phyloP scores from a whole-genome alignment of 2,113 vertebrate genomes.

The Apodemus speciosus region DNA sequence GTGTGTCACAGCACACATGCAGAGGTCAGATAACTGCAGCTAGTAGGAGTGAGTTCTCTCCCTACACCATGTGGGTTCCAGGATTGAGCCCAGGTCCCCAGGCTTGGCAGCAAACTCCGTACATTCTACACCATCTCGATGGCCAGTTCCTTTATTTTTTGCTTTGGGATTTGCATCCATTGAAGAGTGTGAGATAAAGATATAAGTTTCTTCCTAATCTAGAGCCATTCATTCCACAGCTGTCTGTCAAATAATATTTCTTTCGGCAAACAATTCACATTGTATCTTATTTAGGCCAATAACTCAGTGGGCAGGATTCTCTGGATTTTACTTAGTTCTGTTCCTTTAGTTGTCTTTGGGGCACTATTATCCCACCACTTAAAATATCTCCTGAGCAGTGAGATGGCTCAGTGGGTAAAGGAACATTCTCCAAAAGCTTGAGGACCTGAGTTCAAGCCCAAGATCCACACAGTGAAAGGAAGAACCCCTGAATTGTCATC shows the following conservation, averaged over 20 bases:
- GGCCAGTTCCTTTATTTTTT: not conserved
- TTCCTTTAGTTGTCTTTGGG: not conserved
- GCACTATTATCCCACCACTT: not conserved
- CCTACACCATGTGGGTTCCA: not conserved
- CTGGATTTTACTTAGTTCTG: not conserved
- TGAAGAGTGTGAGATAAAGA: not conserved
- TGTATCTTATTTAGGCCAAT: slow-evolving; percentile 16
- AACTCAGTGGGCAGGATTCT: not conserved
- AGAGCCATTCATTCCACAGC: not conserved
- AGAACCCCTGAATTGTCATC: not conserved
- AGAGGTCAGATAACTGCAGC: not conserved
- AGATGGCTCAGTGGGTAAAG: not conserved
- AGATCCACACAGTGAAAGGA: not conserved
- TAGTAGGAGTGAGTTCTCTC: not conserved
- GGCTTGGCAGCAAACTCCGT: not conserved
- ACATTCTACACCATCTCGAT: not conserved
- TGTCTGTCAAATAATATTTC: not conserved
- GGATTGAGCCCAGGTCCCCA: not conserved
- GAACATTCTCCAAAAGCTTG: not conserved
- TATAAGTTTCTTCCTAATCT: slow-evolving; percentile 8
- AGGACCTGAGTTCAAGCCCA: not conserved
- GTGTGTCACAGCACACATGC: not conserved
- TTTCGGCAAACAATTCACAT: not conserved
- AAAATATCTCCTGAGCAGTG: not conserved
- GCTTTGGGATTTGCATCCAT: not conserved